Evolutionary conservation across 2,888 invertebrate species (phyloP), one percentile per base, ranked within the genome.

Genomic region (Unio pictorum): DNA sequence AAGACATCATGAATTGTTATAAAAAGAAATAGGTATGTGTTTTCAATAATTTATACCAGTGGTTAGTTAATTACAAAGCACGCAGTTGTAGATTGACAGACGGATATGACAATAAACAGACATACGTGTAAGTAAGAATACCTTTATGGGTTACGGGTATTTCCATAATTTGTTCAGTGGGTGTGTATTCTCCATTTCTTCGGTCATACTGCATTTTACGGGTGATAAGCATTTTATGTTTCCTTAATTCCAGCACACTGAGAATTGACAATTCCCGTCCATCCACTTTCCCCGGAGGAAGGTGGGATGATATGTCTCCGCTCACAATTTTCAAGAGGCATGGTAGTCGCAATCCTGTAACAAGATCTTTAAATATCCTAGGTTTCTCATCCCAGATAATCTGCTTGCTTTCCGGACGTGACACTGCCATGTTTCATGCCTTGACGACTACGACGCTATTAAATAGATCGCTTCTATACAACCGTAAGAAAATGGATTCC

Each of bases 201-300:
- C 84, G 74, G 66, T 86, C 86, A 86, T 86, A 86, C 55, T 84
- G 84, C 77, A 86, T 76, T 56, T 81, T 81, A 8, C 77, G 78
- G 20, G 81, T 81, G 23, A 83, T 74, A 8, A 87, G 81, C 61
- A 83, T 80, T 72, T 85, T 84, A 62, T 79, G 76, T 30, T 84
- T 70, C 54, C 82, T 67, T 30, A 81, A 72, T 71, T 87, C 85
- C 64, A 84, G 71, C 66, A 86, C 79, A 60, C 83, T 82, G 26
- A 86, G 66, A 20, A 81, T 71, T 18, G 72, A 69, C n/a, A 81
- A 82, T 7, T 73, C 76, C 45, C 18, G 56, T 18, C 23, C 26
- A 17, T 55, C 68, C 45, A 20, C 55, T n/a, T 26, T 34, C n/a
- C 20, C 61, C 23, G 66, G 55, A 23, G 56, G 23, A 23, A 61